Percentiles rank a stretch among this genome's conserved stretches.
Conservation (phyloP, 2,113 vertebrate genomes). For the Centrocercus urophasianus region DNA sequence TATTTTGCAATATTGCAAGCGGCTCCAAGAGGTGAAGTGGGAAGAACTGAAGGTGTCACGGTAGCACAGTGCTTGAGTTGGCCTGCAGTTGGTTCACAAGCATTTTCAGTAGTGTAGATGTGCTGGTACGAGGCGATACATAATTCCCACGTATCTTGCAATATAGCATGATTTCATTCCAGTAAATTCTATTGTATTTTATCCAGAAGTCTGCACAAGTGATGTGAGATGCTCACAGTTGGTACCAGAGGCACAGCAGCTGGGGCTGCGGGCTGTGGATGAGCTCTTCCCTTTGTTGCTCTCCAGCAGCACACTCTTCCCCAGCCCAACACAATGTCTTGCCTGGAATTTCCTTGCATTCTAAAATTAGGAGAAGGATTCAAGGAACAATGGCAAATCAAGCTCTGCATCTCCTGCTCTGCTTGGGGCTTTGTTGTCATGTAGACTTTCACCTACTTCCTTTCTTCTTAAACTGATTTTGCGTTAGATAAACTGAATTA, state of each 20-base stretch:
- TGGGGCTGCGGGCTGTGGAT: accelerated
- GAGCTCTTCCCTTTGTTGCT: background rate
- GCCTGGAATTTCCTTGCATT: slow-evolving; percentile 62
- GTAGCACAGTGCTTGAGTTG: background rate
- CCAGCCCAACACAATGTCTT: background rate
- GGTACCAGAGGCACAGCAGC: background rate
- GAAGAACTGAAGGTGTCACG: background rate
- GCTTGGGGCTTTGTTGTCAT: background rate
- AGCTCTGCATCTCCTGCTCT: background rate
- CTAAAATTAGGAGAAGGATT: slow-evolving; percentile 52
- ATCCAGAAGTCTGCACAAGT: accelerated
- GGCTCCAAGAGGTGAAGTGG: background rate
- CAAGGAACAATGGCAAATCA: slow-evolving; percentile 49
- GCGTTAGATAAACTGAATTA: background rate
- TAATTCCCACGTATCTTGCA: accelerated
- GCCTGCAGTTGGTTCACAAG: background rate
- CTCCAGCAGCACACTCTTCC: background rate
- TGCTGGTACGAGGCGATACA: too few relatives aligned
- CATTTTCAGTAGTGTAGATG: too few relatives aligned
- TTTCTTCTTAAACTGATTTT: background rate
- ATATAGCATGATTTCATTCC: accelerated
- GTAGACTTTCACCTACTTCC: slow-evolving; percentile 55
- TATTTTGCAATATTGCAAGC: background rate
- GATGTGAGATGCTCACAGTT: background rate
- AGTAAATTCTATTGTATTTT: background rate